Conservation (phyloP, 1,140 invertebrate species). For the Teleopsis dalmanni region DNA sequence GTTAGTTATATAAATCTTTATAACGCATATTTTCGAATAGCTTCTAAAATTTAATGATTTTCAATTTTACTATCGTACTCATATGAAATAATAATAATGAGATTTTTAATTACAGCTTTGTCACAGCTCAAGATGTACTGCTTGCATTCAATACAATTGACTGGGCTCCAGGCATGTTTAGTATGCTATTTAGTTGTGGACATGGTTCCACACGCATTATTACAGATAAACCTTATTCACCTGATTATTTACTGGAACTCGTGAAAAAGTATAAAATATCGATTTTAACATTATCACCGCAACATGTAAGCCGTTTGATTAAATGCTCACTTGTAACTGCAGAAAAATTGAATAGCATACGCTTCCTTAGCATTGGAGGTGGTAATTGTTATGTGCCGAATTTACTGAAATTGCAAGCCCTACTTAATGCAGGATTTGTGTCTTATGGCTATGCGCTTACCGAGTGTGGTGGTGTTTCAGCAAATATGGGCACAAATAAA, state of each 20-base stretch:
- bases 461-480: constrained; percentile 33
- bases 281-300: constrained; percentile 29
- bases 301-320: constrained; percentile 26
- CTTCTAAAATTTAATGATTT: too few species aligned
- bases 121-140: constrained; percentile 35
- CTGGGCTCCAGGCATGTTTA: constrained; percentile 35
- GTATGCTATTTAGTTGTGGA: constrained; percentile 34
- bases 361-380: constrained; percentile 31
- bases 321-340: constrained; percentile 28
- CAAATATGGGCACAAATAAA: constrained; percentile 33
- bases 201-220: constrained; percentile 35
- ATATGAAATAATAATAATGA: too few species aligned
- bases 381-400: constrained; percentile 35
- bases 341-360: constrained; percentile 24
- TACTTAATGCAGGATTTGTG: constrained; percentile 28
- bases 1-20: too few species aligned
- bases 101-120: constrained; percentile 31
- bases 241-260: constrained; percentile 33
- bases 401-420: constrained; percentile 31
- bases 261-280: constrained; percentile 37
- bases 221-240: constrained; percentile 29
- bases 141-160: constrained; percentile 40
- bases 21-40: too few species aligned
- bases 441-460: constrained; percentile 33
- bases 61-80: too few species aligned